A percentile compares a stretch with the other conserved stretches of the same genome.
Evolutionary conservation across 2,888 invertebrate genomes (phyloP).

Genomic region (Eupelmus urozonus): DNA sequence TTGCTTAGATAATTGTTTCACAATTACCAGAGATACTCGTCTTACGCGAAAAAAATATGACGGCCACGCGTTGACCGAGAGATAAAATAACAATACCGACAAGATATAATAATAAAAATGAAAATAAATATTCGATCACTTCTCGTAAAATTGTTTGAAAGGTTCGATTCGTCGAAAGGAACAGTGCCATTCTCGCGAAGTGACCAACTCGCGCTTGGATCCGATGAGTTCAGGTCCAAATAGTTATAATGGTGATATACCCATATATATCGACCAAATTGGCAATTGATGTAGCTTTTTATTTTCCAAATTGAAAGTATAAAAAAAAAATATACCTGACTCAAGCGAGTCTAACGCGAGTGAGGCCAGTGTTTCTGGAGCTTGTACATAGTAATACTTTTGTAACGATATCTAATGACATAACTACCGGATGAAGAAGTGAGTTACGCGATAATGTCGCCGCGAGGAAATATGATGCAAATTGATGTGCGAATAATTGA

Average conservation of each 20-base stretch:
- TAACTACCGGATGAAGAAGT: slow-evolving; percentile 53
- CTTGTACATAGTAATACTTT: slow-evolving; percentile 69
- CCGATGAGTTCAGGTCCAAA: slow-evolving; percentile 55
- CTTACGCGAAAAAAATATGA: slow-evolving; percentile 49
- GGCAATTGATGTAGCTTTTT: slow-evolving; percentile 22
- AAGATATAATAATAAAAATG: slow-evolving; percentile 16
- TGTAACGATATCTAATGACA: slow-evolving; percentile 65
- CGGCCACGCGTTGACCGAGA: slow-evolving; percentile 39
- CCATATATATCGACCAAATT: slow-evolving; percentile 23
- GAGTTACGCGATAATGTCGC: slow-evolving; percentile 46
- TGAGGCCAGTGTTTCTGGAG: slow-evolving; percentile 63
- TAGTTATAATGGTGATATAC: background rate
- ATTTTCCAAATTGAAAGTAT: slow-evolving; percentile 50
- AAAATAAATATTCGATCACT: slow-evolving; percentile 30
- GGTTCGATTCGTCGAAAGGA: slow-evolving; percentile 61
- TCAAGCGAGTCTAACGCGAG: slow-evolving; percentile 61
- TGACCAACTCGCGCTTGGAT: slow-evolving; percentile 59
- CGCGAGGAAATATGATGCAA: slow-evolving; percentile 37
- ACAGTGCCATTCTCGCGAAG: slow-evolving; percentile 67
- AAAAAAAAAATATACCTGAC: slow-evolving; percentile 47
- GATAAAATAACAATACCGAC: slow-evolving; percentile 4
- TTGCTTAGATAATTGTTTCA: slow-evolving; percentile 60
- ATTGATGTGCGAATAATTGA: slow-evolving; percentile 52
- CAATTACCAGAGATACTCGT: slow-evolving; percentile 60
- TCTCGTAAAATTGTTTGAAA: slow-evolving; percentile 50